Base-by-base conservation (phyloP, 2,113 vertebrate species). In the Nesoenas mayeri region DNA sequence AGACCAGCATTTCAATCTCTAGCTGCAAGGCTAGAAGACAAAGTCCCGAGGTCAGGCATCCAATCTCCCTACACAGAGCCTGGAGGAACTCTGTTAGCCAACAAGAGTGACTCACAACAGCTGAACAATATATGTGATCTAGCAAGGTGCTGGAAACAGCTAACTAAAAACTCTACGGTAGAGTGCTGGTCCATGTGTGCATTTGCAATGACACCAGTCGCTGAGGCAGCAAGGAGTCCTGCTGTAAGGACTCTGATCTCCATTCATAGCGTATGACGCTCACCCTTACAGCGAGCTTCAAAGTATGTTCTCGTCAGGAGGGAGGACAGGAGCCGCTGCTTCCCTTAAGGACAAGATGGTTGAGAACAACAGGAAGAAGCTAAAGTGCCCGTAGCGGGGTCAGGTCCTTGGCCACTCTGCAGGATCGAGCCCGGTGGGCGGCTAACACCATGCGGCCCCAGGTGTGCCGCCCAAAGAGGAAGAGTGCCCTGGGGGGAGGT, bases 391-490 rank as follows among this genome's bases (percentile, higher is more conserved):
- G 10, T 0, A n/a, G 28, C 26, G 29, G 17, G 20, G 5, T 16
- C 44, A 60, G 24, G 16, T 11, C 26, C 15, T 21, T 5, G 15
- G 25, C 58, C 16, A 11, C 29, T 32, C 47, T 51, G 38, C 47
- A 17, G 11, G 28, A 3, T 34, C 1, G 31, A 14, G 14, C 2
- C 42, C 10, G 5, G 6, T 5, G 40, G 64, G 9, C 6, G 16
- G 15, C 12, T 6, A 15, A 21, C 31, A 12, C 40, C 9, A 3
- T 2, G 34, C 48, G 34, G 20, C 7, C 31, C 14, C 22, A 13
- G 28, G 1, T 3, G 10, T 15, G 24, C 12, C 5, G 2, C 24
- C 15, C 4, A 6, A 19, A 5, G 4, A 3, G 5, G 1, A 25
- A 15, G 34, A 26, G 11, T 15, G 7, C 15, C 15, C 6, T 3